Base-by-base conservation (phyloP, 2,113 vertebrate species). In the Taurulus bubalis region DNA sequence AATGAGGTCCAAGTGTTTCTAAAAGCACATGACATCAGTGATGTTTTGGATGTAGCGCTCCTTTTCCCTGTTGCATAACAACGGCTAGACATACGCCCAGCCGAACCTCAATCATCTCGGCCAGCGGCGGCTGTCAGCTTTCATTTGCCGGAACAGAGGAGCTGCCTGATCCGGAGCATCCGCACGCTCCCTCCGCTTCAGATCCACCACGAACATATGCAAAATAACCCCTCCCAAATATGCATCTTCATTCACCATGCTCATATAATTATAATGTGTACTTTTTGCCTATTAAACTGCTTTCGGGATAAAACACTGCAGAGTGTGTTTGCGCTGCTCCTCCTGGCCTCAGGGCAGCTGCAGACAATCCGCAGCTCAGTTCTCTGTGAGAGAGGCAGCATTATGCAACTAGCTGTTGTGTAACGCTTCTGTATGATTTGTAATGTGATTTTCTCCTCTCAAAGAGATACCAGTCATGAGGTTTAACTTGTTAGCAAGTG, bases 391-490 rank as follows among this genome's bases (percentile, higher is more conserved):
- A 20, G 84, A 87, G 77, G 77, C 77, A 74, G 71, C 62, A 42
- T 93, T 93, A 92, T 87, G 92, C 83, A 92, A 93, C 84, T 0
- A 26, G 67, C 69, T 66, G 87, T 94, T 94, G 90, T 90, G 88
- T 94, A 94, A 93, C 36, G 7, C 60, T 58, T 76, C 76, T 88
- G 78, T 92, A 59, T 90, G 78, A 84, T 79, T n/a, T 87, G 72
- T 91, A 86, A 93, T 90, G 87, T 83, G 70, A 86, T 91, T 91
- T 90, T 90, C 71, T 85, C 79, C 76, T 69, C 38, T 85, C 74
- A 84, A 77, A 75, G 79, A 89, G 75, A 87, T 53, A 55, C 70
- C 53, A 87, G 89, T 90, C 79, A 86, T 67, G 80, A 68, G 85
- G 86, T 89, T 90, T 87, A 90, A 93, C 74, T 77, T 71, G 65